Percentiles rank a stretch among this genome's conserved stretches.
These are phyloP conservation scores for Eleutherodactylus coqui DNA, from an alignment of 2,797 vertebrate species.

Conservation along the genomic window DNA sequence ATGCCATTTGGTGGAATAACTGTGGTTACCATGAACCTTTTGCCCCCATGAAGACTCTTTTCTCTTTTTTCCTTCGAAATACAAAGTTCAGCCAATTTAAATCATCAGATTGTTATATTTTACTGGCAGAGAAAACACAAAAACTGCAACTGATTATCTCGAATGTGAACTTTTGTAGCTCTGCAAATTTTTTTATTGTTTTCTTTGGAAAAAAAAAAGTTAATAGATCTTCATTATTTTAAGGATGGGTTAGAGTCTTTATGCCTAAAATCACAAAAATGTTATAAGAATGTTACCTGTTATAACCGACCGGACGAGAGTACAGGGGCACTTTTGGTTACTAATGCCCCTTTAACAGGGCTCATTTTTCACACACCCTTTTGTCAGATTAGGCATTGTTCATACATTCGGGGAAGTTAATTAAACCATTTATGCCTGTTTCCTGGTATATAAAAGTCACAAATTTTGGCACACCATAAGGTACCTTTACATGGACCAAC, in stretches of 20 bases:
- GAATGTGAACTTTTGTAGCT: constrained; percentile 26
- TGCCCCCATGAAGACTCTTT: neutral
- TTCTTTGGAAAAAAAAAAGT: neutral
- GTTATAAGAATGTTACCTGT: neutral
- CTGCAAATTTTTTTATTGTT: neutral
- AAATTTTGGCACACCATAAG: too few relatives aligned
- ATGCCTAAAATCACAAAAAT: neutral
- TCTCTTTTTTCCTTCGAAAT: constrained; percentile 18
- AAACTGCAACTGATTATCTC: constrained; percentile 39
- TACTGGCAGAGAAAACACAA: constrained; percentile 18
- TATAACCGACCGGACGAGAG: neutral
- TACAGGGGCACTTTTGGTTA: neutral
- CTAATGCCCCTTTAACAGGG: too few relatives aligned
- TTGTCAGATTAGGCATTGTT: too few relatives aligned
- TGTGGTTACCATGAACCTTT: constrained; percentile 39
- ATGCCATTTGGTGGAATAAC: constrained; percentile 47
- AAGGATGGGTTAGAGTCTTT: neutral
- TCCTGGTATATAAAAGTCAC: too few relatives aligned
- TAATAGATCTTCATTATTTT: neutral
- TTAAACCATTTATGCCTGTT: too few relatives aligned
- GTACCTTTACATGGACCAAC: too few relatives aligned
- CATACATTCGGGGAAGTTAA: too few relatives aligned
- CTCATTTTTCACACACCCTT: too few relatives aligned
- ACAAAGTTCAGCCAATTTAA: constrained; percentile 36
- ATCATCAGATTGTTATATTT: constrained; percentile 11